Evolutionary conservation across 2,888 invertebrate species (phyloP).

Genomic region (Siphlonurus alternatus): DNA sequence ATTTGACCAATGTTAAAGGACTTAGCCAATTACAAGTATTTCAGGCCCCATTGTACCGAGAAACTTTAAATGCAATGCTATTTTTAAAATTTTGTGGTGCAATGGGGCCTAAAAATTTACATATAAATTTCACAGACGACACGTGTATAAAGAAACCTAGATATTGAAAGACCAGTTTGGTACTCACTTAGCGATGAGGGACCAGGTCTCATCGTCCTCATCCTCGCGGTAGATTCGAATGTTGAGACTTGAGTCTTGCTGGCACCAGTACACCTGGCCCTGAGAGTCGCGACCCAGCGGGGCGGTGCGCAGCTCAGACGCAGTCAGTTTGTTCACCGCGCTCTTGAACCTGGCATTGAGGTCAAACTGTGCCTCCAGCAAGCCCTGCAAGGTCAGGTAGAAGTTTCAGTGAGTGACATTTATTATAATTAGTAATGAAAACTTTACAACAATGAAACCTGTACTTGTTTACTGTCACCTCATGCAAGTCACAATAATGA

Average conservation of each 20-base stretch:
- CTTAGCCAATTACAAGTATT: too few relatives aligned
- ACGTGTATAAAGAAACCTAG: too few relatives aligned
- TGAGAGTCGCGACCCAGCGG: conserved; percentile 83
- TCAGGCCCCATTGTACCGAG: too few relatives aligned
- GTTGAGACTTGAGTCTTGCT: conserved; percentile 75
- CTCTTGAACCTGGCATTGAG: conserved; percentile 83
- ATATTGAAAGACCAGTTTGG: too few relatives aligned
- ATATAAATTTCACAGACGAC: too few relatives aligned
- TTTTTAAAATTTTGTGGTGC: too few relatives aligned
- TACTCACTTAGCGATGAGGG: conserved; percentile 75
- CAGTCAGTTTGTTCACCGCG: conserved; percentile 59
- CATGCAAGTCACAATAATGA: neutral
- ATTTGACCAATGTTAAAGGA: too few relatives aligned
- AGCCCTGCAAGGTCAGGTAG: conserved; percentile 38
- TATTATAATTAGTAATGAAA: too few relatives aligned
- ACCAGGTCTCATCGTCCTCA: conserved; percentile 91
- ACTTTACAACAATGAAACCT: neutral
- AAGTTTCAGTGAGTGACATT: neutral
- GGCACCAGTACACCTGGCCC: conserved; percentile 89
- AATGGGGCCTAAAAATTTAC: too few relatives aligned
- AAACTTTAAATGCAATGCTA: too few relatives aligned
- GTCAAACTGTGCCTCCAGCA: conserved; percentile 91
- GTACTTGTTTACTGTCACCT: neutral
- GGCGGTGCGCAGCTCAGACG: conserved; percentile 64
- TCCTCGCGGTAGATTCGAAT: conserved; percentile 89